phyloP scores from a whole-genome alignment of 2,797 vertebrate genomes.

The Oreochromis mossambicus region DNA sequence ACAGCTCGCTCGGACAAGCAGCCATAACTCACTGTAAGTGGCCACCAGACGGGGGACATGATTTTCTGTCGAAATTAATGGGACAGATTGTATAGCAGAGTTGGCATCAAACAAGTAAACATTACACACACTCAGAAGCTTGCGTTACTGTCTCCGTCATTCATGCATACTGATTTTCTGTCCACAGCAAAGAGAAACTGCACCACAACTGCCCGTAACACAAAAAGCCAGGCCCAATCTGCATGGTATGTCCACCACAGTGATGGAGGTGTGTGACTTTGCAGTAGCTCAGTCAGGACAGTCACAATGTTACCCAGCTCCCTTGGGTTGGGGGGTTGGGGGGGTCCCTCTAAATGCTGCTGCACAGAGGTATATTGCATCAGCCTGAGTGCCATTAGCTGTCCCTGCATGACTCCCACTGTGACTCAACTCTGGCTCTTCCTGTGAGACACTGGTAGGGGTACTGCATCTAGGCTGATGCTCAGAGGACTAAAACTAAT shows the following conservation, averaged over 20 bases:
- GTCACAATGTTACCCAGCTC: conserved; percentile 48
- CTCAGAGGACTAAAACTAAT: conserved; percentile 28
- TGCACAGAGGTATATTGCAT: conserved; percentile 41
- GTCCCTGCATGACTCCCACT: neutral
- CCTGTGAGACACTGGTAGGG: conserved; percentile 5
- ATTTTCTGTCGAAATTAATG: conserved; percentile 67
- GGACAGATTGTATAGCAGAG: conserved; percentile 51
- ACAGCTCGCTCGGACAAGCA: conserved; percentile 30
- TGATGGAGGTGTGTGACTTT: conserved; percentile 61
- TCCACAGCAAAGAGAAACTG: neutral
- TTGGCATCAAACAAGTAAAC: conserved; percentile 38
- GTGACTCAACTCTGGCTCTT: conserved; percentile 3
- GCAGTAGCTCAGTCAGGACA: conserved; percentile 44
- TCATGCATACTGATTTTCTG: conserved; percentile 11
- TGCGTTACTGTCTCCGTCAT: conserved; percentile 17
- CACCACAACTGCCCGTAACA: neutral
- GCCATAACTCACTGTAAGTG: conserved; percentile 59
- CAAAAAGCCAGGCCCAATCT: neutral
- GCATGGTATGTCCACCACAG: neutral
- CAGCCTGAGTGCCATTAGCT: conserved; percentile 36
- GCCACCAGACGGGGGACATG: conserved; percentile 53
- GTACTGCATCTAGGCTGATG: neutral
- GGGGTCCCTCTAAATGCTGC: conserved; percentile 34
- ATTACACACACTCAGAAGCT: conserved; percentile 11
- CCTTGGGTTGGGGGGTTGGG: conserved; percentile 7